A percentile compares a stretch with the other conserved stretches of the same genome.
Evolutionary conservation across 2,113 vertebrate genomes (phyloP).

Genomic region (Delphinus delphis): DNA sequence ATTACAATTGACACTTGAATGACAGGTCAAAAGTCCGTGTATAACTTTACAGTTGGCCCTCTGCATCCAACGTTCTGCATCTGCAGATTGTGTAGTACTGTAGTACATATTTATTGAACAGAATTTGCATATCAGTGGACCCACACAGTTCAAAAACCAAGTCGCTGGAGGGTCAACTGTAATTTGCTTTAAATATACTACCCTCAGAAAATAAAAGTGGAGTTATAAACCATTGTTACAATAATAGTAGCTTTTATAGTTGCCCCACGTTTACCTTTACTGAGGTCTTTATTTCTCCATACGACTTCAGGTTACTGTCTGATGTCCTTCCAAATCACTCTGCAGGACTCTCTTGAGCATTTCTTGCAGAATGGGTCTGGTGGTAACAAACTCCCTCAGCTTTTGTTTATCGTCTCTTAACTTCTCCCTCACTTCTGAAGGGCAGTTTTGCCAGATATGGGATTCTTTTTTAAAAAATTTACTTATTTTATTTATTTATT

Average conservation of each 20-base stretch:
- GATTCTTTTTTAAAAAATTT: neutral
- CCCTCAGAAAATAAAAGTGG: neutral
- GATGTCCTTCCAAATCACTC: neutral
- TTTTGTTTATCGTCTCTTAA: neutral
- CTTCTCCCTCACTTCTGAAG: neutral
- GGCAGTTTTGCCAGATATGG: neutral
- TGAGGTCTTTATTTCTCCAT: too few relatives aligned
- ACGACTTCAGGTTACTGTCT: neutral
- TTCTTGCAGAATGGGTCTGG: neutral
- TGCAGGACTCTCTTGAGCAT: neutral
- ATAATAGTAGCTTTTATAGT: neutral
- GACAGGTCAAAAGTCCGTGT: too few relatives aligned
- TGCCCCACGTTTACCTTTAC: neutral
- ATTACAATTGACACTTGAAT: too few relatives aligned
- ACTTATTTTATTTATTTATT: too few relatives aligned
- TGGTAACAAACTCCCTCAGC: neutral
- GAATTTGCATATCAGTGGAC: too few relatives aligned
- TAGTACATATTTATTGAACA: too few relatives aligned
- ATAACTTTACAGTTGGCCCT: too few relatives aligned
- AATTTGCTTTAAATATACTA: neutral
- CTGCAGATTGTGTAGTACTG: too few relatives aligned
- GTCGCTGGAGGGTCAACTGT: too few relatives aligned
- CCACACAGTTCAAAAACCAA: too few relatives aligned
- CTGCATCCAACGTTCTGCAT: too few relatives aligned
- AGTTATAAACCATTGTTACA: neutral